Conservation (phyloP, 2,888 invertebrate genomes). For the Chrysina gloriosa region DNA sequence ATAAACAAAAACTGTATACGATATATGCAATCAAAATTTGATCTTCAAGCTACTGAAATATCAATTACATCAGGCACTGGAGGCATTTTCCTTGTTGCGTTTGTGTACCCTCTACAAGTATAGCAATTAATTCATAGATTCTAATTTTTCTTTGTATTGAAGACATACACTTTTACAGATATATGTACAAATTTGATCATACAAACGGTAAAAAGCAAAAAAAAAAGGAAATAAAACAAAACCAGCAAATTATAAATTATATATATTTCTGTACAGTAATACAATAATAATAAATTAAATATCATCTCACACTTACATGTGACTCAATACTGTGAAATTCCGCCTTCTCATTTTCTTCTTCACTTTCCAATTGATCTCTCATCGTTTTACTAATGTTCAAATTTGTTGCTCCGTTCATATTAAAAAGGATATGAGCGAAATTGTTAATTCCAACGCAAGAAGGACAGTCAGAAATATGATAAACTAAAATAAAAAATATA, state of each 20-base stretch:
- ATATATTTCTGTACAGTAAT: slow-evolving; percentile 22
- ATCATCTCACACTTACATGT: slow-evolving; percentile 50
- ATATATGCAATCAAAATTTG: too few species aligned
- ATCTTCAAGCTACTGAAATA: too few species aligned
- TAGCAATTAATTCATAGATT: too few species aligned
- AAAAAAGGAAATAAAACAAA: slow-evolving; percentile 23
- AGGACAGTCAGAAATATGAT: slow-evolving; percentile 74
- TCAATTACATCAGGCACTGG: too few species aligned
- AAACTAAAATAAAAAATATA: slow-evolving; percentile 68
- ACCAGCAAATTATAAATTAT: slow-evolving; percentile 28
- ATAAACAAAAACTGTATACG: too few species aligned
- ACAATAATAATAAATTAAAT: slow-evolving; percentile 33
- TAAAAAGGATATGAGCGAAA: slow-evolving; percentile 73
- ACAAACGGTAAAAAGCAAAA: neutral
- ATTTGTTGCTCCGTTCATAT: slow-evolving; percentile 64
- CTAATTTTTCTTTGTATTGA: too few species aligned
- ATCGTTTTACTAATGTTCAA: slow-evolving; percentile 48
- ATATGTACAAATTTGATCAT: neutral
- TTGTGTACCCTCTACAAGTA: too few species aligned
- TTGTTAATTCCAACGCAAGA: slow-evolving; percentile 74
- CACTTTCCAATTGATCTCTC: slow-evolving; percentile 45
- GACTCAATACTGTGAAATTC: slow-evolving; percentile 50
- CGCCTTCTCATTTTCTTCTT: slow-evolving; percentile 35
- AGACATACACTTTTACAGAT: neutral
- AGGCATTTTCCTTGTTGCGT: too few species aligned